These are phyloP conservation scores for Germaria angustata DNA, from an alignment of 2,888 invertebrate species.

Conservation along the genomic window DNA sequence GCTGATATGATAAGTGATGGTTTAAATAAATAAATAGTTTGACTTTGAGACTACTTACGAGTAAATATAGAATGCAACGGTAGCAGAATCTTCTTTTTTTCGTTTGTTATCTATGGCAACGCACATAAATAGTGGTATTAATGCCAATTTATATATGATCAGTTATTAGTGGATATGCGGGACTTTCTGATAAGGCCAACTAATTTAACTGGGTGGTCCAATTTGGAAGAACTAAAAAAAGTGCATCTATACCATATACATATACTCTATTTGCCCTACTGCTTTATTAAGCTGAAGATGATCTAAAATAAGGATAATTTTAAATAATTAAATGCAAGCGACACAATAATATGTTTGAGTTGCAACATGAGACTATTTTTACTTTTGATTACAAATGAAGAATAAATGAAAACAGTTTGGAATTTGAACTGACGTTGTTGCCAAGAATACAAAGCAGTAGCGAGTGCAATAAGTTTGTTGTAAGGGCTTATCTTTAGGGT, in stretches of 20 bases:
- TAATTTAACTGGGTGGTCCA: slow-evolving; percentile 47
- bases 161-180: slow-evolving; percentile 31
- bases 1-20: slow-evolving; percentile 55
- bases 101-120: background rate
- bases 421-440: slow-evolving; percentile 38
- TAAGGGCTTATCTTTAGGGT: slow-evolving; percentile 48
- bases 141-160: slow-evolving; percentile 5
- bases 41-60: background rate
- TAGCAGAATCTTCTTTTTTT: slow-evolving; percentile 8
- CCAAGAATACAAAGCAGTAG: background rate
- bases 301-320: background rate
- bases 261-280: background rate
- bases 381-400: slow-evolving; percentile 23
- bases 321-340: background rate
- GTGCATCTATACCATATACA: no score
- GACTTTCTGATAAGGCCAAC: slow-evolving; percentile 17
- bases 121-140: background rate
- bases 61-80: slow-evolving; percentile 1
- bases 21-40: slow-evolving; percentile 5
- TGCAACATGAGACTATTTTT: background rate
- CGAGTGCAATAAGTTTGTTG: background rate
- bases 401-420: slow-evolving; percentile 7
- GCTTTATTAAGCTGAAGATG: no score
- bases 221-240: background rate
- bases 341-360: background rate